phyloP scores from a whole-genome alignment of 2,113 vertebrate genomes.

The Odobenus rosmarus region DNA sequence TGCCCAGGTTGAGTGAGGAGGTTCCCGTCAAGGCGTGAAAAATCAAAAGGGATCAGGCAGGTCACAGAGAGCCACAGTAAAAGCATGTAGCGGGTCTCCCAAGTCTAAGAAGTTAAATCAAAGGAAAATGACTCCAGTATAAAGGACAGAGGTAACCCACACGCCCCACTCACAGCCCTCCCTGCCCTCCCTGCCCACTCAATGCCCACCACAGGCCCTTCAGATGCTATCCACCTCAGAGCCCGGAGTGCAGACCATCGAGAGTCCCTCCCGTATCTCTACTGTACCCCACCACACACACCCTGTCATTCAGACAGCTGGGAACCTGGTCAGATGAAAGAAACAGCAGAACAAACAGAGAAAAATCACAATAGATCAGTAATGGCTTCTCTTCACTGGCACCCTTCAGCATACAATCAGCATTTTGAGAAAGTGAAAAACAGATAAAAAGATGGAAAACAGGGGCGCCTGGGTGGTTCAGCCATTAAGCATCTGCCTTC shows the following conservation, averaged over 20 bases:
- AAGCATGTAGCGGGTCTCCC: constrained; percentile 97
- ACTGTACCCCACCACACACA: not conserved
- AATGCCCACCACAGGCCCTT: not conserved
- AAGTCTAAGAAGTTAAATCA: constrained; percentile 87
- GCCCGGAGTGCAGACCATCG: accelerated
- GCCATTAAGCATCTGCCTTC: too few relatives aligned
- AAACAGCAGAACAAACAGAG: not conserved
- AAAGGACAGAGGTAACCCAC: not conserved
- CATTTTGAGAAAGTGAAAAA: not conserved
- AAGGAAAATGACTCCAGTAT: not conserved
- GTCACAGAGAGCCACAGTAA: constrained; percentile 96
- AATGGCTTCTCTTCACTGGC: not conserved
- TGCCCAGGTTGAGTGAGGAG: constrained; percentile 78
- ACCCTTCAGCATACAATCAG: not conserved
- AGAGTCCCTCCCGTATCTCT: too few relatives aligned
- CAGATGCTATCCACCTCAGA: not conserved
- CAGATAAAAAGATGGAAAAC: not conserved
- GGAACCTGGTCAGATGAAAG: not conserved
- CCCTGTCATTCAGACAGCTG: not conserved
- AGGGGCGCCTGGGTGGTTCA: too few relatives aligned
- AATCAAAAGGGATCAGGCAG: constrained; percentile 97
- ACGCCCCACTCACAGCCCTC: not conserved
- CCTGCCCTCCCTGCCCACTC: not conserved
- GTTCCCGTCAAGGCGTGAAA: constrained; percentile 93
- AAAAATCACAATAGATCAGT: not conserved